phyloP scores from a whole-genome alignment of 2,113 vertebrate genomes.

The Fregata magnificens region DNA sequence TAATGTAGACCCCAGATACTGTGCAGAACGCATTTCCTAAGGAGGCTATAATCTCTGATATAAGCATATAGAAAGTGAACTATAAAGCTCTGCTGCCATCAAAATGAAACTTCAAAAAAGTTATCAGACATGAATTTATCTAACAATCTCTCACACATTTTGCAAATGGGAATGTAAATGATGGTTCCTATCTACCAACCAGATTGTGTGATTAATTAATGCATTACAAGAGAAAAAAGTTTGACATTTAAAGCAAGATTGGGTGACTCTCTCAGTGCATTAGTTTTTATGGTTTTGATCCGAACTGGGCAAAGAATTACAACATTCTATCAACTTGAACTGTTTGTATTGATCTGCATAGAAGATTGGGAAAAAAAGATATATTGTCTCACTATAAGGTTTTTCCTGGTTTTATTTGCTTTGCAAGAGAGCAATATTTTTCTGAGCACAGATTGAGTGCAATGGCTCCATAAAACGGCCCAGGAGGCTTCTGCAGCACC shows the following conservation, averaged over 20 bases:
- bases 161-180: conserved; percentile 31
- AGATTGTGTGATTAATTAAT: conserved; percentile 22
- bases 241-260: not conserved
- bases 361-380: not conserved
- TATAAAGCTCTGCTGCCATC: not conserved
- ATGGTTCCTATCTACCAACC: not conserved
- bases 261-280: not conserved
- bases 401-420: conserved; percentile 45
- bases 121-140: not conserved
- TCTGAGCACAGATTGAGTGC: conserved; percentile 14
- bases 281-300: conserved; percentile 12
- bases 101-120: not conserved
- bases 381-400: conserved; percentile 8
- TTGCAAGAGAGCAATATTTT: conserved; percentile 45
- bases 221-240: not conserved
- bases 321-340: conserved; percentile 8
- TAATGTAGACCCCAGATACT: not conserved
- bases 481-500: conserved; percentile 15
- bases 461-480: conserved; percentile 3
- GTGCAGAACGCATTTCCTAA: not conserved
- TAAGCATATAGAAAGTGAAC: not conserved
- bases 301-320: conserved; percentile 10
- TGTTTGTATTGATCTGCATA: conserved; percentile 59
- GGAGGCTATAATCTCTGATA: not conserved
- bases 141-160: not conserved